Evolutionary conservation across 2,113 vertebrate species (phyloP).

Genomic region (Ariopsis seemanni): DNA sequence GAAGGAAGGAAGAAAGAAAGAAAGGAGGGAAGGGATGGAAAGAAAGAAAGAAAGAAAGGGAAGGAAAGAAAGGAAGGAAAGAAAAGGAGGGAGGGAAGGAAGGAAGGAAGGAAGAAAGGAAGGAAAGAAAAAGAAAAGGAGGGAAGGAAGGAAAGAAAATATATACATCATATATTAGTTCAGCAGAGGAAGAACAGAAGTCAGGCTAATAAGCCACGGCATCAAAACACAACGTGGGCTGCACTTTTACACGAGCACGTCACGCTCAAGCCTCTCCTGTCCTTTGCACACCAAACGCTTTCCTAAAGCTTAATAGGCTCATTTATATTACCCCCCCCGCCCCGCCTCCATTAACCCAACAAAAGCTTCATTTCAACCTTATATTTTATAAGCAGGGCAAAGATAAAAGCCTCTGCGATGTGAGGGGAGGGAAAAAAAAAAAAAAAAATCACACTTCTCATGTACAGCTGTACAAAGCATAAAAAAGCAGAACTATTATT

Average conservation of each 20-base stretch:
- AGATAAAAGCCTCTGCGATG: constrained; percentile 10
- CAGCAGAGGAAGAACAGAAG: not conserved
- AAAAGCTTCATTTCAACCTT: constrained; percentile 53
- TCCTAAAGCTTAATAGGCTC: constrained; percentile 56
- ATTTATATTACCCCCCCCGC: constrained; percentile 59
- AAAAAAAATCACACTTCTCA: constrained; percentile 11
- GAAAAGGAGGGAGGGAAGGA: too few relatives aligned
- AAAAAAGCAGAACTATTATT: constrained; percentile 47
- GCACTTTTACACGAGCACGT: constrained; percentile 24
- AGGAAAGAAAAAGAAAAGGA: too few relatives aligned
- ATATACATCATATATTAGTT: not conserved
- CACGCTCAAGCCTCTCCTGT: constrained; percentile 28
- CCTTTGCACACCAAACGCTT: constrained; percentile 49
- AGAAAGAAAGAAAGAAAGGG: too few relatives aligned
- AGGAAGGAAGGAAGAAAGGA: too few relatives aligned
- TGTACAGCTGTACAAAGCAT: constrained; percentile 38
- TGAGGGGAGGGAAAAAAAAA: not conserved
- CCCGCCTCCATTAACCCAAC: constrained; percentile 43
- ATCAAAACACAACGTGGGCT: not conserved
- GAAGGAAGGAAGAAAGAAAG: too few relatives aligned
- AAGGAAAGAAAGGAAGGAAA: too few relatives aligned
- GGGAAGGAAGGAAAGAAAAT: too few relatives aligned
- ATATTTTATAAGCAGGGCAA: constrained; percentile 47
- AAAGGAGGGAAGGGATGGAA: too few relatives aligned
- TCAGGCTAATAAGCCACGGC: not conserved